Evolutionary conservation across 2,113 vertebrate species (phyloP), one percentile per base, ranked within the genome.

Genomic region (Numenius arquata): DNA sequence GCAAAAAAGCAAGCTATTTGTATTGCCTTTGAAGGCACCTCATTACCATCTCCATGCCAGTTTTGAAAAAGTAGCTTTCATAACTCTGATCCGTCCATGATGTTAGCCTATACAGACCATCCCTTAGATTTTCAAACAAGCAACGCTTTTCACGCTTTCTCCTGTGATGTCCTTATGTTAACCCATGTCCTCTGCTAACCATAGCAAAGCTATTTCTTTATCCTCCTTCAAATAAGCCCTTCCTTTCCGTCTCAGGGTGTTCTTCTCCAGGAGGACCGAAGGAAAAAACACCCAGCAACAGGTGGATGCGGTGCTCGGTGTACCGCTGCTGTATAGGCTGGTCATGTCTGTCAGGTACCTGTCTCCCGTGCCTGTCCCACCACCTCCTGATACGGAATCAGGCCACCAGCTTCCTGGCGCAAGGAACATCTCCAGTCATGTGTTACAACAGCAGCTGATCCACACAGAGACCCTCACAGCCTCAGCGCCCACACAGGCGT

Each of bases 401-500:
- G 25, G 45, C 78, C 19, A 5, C 0, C 45, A 3, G 23, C 30
- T 26, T 4, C 38, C 21, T 0, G 30, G 19, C 2, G 27, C n/a
- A 4, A 1, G 48, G 38, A 15, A 1, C 85, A 5, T 8, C 70
- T 26, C 38, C 14, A 0, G 7, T 9, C 0, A 29, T 0, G 27
- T 0, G 0, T 2, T 4, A 1, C n/a, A 3, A 3, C 18, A 1
- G 67, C 32, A 29, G 50, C 83, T 2, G 61, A 0, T 3, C 65
- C 38, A 2, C 2, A 40, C 63, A 3, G 58, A 41, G 19, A 1
- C 36, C 6, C 23, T 2, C 4, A 3, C 41, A 3, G 30, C 3
- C 7, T 0, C 70, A 0, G 29, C 2, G 59, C 55, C 66, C 2
- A 0, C 41, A 1, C 41, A 0, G 30, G 1, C 2, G 0, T 8